A percentile compares a stretch with the other conserved stretches of the same genome.
phyloP scores from a whole-genome alignment of 2,797 vertebrate genomes.

The Tachyglossus aculeatus region DNA sequence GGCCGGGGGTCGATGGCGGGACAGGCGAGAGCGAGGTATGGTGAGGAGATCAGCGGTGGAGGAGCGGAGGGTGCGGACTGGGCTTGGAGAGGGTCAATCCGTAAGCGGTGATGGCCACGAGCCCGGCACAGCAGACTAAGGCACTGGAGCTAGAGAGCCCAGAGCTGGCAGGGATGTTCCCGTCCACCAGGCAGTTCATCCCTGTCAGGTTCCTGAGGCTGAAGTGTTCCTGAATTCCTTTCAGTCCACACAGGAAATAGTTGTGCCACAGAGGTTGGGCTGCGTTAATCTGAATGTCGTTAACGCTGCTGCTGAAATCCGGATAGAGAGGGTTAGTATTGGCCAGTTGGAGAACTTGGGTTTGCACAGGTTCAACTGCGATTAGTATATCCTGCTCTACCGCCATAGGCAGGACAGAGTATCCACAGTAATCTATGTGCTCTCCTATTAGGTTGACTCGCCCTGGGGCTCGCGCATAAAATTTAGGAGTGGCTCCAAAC shows the following conservation, averaged over 20 bases:
- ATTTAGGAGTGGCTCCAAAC: constrained; percentile 85
- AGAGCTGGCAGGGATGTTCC: constrained; percentile 91
- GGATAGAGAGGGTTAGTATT: constrained; percentile 86
- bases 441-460: constrained; percentile 98
- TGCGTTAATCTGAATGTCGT: no score
- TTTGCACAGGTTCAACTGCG: constrained; percentile 84
- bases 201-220: constrained; percentile 78
- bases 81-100: constrained; percentile 89
- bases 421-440: constrained; percentile 97
- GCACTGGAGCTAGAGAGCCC: constrained; percentile 97
- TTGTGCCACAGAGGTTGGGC: no score
- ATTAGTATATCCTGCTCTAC: constrained; percentile 93
- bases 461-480: constrained; percentile 93
- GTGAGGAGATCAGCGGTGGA: no score
- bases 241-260: no score
- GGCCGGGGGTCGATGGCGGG: no score
- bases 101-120: constrained; percentile 87
- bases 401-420: constrained; percentile 96
- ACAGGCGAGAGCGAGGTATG: no score
- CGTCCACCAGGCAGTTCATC: constrained; percentile 93
- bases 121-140: constrained; percentile 92
- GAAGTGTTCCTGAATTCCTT: constrained; percentile 94
- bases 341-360: constrained; percentile 81
- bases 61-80: no score
- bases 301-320: no score